Base-by-base conservation (phyloP, 2,113 vertebrate genomes). In the Neotragus pygmaeus region DNA sequence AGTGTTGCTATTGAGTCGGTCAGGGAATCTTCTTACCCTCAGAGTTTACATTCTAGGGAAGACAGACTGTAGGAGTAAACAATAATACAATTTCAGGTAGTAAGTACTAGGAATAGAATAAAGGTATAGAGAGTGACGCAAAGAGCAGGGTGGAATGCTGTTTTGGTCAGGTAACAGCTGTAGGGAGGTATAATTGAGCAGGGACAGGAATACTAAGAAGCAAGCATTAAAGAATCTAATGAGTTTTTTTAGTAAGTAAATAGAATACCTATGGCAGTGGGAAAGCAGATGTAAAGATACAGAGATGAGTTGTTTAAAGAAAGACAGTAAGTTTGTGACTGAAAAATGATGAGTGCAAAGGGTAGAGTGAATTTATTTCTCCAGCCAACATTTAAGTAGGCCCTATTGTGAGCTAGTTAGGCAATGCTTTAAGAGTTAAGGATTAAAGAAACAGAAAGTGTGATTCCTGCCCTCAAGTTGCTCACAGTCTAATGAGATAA, bases 101-200 rank as follows among this genome's bases (percentile, higher is more conserved):
- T 90, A 53, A 55, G 13, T 82, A 62, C 12, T 96, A 84, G n/a
- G 28, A 39, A 30, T 88, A 85, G 90, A 82, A 88, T 93, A 90
- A 39, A 86, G 73, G 51, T 62, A 62, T 88, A 88, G 64, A 93
- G n/a, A 75, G n/a, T 90, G 43, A 82, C 27, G 39, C 21, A 33
- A 23, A 88, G n/a, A 27, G 39, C 58, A 11, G 45, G 1, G 14
- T 84, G 2, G 17, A 15, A 15, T 95, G 28, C 78, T 78, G 0
- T 88, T 95, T 97, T 93, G 9, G 27, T 95, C 83, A 93, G 55
- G 90, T 94, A 95, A 77, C 27, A 89, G n/a, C 27, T 85, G n/a
- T 66, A 58, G 28, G 66, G 51, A 70, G 23, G 13, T 84, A 2
- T 82, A 43, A 94, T 36, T 94, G 66, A 95, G 43, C 25, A 60